Evolutionary conservation across 2,797 vertebrate species (phyloP).

Genomic region (Chrysolophus pictus): DNA sequence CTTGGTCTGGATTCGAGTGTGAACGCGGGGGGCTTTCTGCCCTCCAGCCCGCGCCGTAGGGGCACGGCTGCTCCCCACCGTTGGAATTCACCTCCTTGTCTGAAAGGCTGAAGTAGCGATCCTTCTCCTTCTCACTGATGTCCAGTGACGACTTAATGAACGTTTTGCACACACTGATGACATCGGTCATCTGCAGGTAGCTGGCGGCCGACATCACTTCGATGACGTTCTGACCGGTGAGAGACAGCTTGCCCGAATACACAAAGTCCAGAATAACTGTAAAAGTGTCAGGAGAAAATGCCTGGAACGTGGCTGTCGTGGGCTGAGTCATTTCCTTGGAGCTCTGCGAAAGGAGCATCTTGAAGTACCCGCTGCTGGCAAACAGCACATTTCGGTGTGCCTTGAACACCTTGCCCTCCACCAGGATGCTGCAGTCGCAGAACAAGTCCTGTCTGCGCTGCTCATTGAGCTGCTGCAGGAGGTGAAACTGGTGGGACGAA

Average conservation of each 20-base stretch:
- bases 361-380: slow-evolving; percentile 97
- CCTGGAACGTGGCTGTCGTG: slow-evolving; percentile 91
- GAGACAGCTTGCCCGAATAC: slow-evolving; percentile 93
- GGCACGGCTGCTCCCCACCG: slow-evolving; percentile 75
- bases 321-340: slow-evolving; percentile 81
- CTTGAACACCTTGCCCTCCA: slow-evolving; percentile 94
- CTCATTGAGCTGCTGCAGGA: slow-evolving; percentile 93
- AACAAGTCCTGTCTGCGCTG: slow-evolving; percentile 94
- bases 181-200: slow-evolving; percentile 97
- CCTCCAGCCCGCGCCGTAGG: slow-evolving; percentile 75
- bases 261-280: slow-evolving; percentile 95
- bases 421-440: slow-evolving; percentile 94
- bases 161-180: slow-evolving; percentile 95
- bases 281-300: slow-evolving; percentile 93
- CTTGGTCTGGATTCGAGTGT: slow-evolving; percentile 75
- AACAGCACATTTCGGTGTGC: slow-evolving; percentile 96
- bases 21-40: slow-evolving; percentile 73
- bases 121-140: slow-evolving; percentile 89
- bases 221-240: slow-evolving; percentile 94
- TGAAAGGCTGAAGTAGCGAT: slow-evolving; percentile 83
- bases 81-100: slow-evolving; percentile 80
- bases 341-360: slow-evolving; percentile 93
- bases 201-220: slow-evolving; percentile 98
- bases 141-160: slow-evolving; percentile 97
- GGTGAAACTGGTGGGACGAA: slow-evolving; percentile 91